Conservation (phyloP, 2,797 vertebrate genomes). For the Falco peregrinus region DNA sequence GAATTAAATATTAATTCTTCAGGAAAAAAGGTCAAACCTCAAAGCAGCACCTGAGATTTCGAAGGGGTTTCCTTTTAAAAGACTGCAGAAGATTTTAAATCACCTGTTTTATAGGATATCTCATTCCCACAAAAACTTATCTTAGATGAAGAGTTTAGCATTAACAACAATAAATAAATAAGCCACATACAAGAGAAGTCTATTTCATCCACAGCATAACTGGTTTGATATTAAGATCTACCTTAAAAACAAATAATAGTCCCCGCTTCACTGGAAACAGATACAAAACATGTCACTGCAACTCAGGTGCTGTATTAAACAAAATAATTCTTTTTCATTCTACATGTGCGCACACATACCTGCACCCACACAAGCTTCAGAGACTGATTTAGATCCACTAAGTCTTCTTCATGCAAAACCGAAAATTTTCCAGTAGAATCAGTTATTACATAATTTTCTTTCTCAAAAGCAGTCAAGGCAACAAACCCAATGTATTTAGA, state of each 20-base stretch:
- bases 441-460: not conserved
- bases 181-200: not conserved
- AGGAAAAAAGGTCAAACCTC: slow-evolving; percentile 46
- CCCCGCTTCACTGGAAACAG: not conserved
- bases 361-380: slow-evolving; percentile 59
- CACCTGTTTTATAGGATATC: not conserved
- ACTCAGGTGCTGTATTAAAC: slow-evolving; percentile 28
- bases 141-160: not conserved
- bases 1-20: slow-evolving; percentile 62
- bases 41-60: slow-evolving; percentile 12
- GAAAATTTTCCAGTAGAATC: not conserved
- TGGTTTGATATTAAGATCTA: not conserved
- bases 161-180: not conserved
- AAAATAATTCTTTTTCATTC: not conserved
- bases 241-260: not conserved
- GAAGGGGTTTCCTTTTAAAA: not conserved
- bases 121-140: not conserved
- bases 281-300: slow-evolving; percentile 6
- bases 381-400: slow-evolving; percentile 26
- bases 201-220: not conserved
- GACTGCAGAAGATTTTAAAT: not conserved
- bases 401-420: not conserved
- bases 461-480: slow-evolving; percentile 1
- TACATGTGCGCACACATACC: slow-evolving; percentile 30
- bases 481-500: not conserved